Conservation (phyloP, 2,113 vertebrate genomes). For the Pogona vitticeps region DNA sequence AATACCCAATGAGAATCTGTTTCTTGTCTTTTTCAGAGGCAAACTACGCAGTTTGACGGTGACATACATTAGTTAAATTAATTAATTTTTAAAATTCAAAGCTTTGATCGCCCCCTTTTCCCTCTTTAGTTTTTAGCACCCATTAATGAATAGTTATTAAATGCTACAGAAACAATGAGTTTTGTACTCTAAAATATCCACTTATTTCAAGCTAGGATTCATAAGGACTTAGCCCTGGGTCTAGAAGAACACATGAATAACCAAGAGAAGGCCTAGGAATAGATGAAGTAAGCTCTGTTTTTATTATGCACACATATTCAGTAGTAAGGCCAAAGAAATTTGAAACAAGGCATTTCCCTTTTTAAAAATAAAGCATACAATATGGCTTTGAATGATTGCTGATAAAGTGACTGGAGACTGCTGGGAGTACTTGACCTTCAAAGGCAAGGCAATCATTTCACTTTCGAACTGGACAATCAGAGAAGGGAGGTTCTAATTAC, state of each 20-base stretch:
- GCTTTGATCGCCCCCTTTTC: neutral
- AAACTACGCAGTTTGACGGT: neutral
- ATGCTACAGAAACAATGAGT: neutral
- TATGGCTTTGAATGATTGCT: conserved; percentile 35
- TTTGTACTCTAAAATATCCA: neutral
- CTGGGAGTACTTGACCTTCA: conserved; percentile 54
- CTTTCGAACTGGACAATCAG: conserved; percentile 57
- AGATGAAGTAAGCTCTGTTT: no score
- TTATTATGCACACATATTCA: neutral
- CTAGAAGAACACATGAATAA: neutral
- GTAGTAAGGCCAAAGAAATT: neutral
- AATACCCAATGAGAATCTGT: neutral
- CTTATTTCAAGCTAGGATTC: neutral
- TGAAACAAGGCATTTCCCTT: conserved; percentile 20
- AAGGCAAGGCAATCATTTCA: conserved; percentile 65
- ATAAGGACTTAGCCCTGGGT: neutral
- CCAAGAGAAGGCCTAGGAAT: neutral
- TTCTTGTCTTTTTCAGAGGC: neutral
- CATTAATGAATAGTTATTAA: neutral
- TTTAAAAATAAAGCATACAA: conserved; percentile 28
- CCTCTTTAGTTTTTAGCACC: neutral
- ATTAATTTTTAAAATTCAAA: neutral
- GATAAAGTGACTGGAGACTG: conserved; percentile 61
- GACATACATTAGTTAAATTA: neutral
- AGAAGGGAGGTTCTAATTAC: conserved; percentile 56